phyloP scores from a whole-genome alignment of 2,797 vertebrate genomes.

The Cichlasoma orientale region DNA sequence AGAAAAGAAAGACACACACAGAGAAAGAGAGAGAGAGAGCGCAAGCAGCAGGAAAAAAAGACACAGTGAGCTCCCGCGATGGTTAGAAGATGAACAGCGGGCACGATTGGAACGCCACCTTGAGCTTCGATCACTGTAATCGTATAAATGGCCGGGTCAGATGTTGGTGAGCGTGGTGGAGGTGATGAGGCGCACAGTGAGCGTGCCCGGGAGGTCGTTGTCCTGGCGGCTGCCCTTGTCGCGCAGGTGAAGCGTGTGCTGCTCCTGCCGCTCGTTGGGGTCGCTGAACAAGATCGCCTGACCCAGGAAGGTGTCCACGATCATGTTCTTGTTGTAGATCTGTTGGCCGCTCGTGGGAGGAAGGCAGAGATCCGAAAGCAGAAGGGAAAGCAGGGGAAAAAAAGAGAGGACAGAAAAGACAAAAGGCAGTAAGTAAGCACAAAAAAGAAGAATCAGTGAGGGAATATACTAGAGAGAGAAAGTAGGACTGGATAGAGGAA shows the following conservation, averaged over 20 bases:
- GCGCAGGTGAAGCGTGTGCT: slow-evolving; percentile 91
- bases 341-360: slow-evolving; percentile 58
- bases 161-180: slow-evolving; percentile 88
- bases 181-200: slow-evolving; percentile 88
- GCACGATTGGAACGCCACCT: not conserved
- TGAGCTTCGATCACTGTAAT: not conserved
- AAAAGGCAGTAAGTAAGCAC: slow-evolving; percentile 37
- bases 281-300: slow-evolving; percentile 89
- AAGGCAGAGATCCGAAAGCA: slow-evolving; percentile 5
- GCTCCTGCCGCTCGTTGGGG: slow-evolving; percentile 86
- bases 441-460: not conserved
- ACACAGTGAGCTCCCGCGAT: slow-evolving; percentile 21
- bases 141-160: slow-evolving; percentile 64
- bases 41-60: slow-evolving; percentile 17
- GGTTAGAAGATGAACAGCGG: not conserved
- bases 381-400: not conserved
- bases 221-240: slow-evolving; percentile 88
- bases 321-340: slow-evolving; percentile 96
- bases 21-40: no score
- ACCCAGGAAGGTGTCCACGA: slow-evolving; percentile 95
- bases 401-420: slow-evolving; percentile 6
- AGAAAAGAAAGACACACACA: not conserved
- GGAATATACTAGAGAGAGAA: not conserved
- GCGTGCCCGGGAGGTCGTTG: slow-evolving; percentile 87
- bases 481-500: not conserved